phyloP scores from a whole-genome alignment of 2,797 vertebrate species.

The Propithecus perrieri region DNA sequence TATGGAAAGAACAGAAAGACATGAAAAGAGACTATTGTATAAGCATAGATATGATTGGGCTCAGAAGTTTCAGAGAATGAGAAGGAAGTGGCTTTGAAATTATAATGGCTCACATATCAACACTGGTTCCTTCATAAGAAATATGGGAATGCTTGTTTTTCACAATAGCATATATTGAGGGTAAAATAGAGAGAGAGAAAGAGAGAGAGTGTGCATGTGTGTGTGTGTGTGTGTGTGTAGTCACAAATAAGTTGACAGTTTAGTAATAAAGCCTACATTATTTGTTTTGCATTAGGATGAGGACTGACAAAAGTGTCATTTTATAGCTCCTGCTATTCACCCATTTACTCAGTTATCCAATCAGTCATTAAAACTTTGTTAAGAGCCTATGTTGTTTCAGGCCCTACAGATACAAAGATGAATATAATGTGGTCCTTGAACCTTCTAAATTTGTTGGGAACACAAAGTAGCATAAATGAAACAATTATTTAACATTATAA shows the following conservation, averaged over 20 bases:
- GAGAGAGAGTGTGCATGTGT: background rate
- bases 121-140: background rate
- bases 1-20: background rate
- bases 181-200: background rate
- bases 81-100: conserved; percentile 25
- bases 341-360: conserved; percentile 3
- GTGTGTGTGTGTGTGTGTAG: background rate
- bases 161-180: background rate
- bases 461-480: background rate
- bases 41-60: background rate
- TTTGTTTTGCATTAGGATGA: background rate
- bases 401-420: background rate
- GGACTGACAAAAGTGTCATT: background rate
- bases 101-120: background rate
- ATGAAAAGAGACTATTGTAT: background rate
- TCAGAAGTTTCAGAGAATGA: background rate
- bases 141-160: background rate
- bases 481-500: too few relatives aligned
- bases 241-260: background rate
- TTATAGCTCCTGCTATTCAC: background rate
- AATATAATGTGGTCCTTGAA: background rate
- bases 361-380: conserved; percentile 23
- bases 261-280: background rate
- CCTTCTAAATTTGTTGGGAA: background rate
- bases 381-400: background rate